Evolutionary conservation across 2,888 invertebrate genomes (phyloP).

Genomic region (Tholera decimalis): DNA sequence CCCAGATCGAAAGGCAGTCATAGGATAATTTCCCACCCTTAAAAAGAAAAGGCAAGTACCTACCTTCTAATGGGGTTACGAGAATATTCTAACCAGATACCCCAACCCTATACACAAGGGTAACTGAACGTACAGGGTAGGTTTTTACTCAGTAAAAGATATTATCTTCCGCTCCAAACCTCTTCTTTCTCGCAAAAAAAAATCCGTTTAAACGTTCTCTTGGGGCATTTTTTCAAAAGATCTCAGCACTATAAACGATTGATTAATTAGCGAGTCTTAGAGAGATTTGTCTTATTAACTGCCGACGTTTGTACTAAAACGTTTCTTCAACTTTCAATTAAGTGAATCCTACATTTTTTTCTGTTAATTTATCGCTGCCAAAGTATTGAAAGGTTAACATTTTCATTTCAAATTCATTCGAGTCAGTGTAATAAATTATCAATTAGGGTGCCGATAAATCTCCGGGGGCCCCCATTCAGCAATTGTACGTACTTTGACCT

Average conservation of each 20-base stretch:
- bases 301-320: constrained; percentile 42
- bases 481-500: constrained; percentile 69
- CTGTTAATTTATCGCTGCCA: constrained; percentile 48
- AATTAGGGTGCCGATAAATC: constrained; percentile 68
- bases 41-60: no score
- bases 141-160: no score
- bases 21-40: no score
- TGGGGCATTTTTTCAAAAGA: no score
- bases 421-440: constrained; percentile 66
- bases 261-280: background rate
- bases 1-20: no score
- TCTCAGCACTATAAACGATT: constrained; percentile 4
- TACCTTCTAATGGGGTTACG: no score
- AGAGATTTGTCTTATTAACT: constrained; percentile 28
- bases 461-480: constrained; percentile 57
- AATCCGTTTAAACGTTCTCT: no score
- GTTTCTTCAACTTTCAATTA: constrained; percentile 49
- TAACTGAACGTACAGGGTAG: no score
- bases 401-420: constrained; percentile 65
- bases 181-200: no score
- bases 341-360: constrained; percentile 46
- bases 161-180: no score
- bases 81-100: no score
- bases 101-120: no score
- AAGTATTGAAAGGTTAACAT: constrained; percentile 57